Evolutionary conservation across 1,140 invertebrate species (phyloP), one percentile per base, ranked within the genome.

Genomic region (Metopolophium dirhodum): DNA sequence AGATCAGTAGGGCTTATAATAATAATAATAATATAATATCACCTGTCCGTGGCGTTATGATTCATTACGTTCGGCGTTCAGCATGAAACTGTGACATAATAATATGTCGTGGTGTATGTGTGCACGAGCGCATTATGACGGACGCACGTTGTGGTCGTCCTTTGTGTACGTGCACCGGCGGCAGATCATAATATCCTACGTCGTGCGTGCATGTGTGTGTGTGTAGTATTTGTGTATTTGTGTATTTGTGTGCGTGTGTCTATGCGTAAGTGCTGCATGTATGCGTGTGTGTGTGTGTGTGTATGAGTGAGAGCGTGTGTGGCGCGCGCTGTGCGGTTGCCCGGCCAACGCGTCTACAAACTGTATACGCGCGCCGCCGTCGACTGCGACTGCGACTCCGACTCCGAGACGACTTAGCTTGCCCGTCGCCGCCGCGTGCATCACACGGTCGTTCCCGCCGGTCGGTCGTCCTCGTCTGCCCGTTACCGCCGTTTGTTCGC

Each of bases 371-470:
- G n/a, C 18, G 20, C 54, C 85, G 85, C 41, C 41, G 51, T 23
- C 85, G 41, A 86, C 85, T 77, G 20, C 37, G n/a, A 14, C n/a
- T 20, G 8, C 30, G 90, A 22, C n/a, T 23, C 9, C 85, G 85
- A 26, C 85, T 22, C 7, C 26, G 35, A 26, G 87, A 54, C 87
- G 87, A 37, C 41, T 85, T 30, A 92, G 91, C 91, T 93, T 45
- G 91, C 91, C 37, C 82, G 91, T 85, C 35, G 77, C 91, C 82
- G 35, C 51, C 91, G 91, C 91, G 91, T 93, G 91, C 91, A 86
- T 51, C 49, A 93, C 47, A 93, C 91, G 49, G 82, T 86, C 49
- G 91, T 93, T 85, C 9, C 47, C 82, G 91, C 22, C 91, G 49
- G 35, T 54, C 77, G 82, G 49, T 49, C 35, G 88, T 35, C 88